Evolutionary conservation across 2,797 vertebrate genomes (phyloP).

Genomic region (Syngnathus rostellatus): DNA sequence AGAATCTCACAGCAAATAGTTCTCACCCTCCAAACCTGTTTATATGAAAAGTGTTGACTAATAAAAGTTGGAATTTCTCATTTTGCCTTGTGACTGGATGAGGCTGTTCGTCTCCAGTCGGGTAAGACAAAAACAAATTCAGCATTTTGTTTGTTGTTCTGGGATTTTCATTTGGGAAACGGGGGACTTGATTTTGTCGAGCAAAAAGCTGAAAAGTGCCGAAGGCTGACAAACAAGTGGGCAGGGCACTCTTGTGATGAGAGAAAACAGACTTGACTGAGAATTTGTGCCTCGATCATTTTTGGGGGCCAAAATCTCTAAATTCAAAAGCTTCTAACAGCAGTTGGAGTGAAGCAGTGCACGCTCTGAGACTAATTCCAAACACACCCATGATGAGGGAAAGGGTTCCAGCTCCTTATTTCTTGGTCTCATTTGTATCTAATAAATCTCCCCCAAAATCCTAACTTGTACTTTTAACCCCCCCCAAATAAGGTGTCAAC

Average conservation of each 20-base stretch:
- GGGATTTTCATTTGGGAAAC: constrained; percentile 56
- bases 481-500: no score
- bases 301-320: no score
- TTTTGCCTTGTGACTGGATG: constrained; percentile 50
- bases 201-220: constrained; percentile 44
- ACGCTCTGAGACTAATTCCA: no score
- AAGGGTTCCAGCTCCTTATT: no score
- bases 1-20: neutral
- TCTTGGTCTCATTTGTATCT: no score
- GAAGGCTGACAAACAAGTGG: constrained; percentile 63
- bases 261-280: no score
- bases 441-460: no score
- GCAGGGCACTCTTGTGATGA: constrained; percentile 16
- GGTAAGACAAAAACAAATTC: constrained; percentile 60
- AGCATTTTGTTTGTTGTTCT: constrained; percentile 63
- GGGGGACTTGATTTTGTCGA: constrained; percentile 9
- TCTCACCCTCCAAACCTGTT: constrained; percentile 73
- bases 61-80: neutral
- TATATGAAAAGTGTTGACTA: constrained; percentile 77
- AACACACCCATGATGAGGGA: no score
- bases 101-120: constrained; percentile 53
- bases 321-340: no score
- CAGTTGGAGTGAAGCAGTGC: no score
- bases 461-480: no score
- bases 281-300: no score